These are phyloP conservation scores for Gallinago undulata DNA, from an alignment of 2,113 vertebrate genomes.

Conservation along the genomic window DNA sequence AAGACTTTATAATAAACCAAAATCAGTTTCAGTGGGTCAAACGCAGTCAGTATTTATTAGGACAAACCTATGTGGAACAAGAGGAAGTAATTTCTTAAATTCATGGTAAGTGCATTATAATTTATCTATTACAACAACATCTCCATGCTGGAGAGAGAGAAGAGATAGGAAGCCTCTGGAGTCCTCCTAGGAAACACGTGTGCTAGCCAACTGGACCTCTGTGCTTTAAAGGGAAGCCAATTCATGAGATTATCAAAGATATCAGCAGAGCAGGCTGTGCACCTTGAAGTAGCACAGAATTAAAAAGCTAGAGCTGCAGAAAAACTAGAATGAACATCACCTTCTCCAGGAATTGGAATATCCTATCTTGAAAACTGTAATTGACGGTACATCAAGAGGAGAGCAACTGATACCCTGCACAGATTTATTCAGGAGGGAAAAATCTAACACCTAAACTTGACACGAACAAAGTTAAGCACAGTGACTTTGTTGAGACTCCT, in stretches of 20 bases:
- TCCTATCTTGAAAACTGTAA: background rate
- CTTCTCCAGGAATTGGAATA: background rate
- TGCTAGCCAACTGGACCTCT: background rate
- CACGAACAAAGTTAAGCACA: background rate
- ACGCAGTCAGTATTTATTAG: background rate
- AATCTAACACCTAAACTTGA: background rate
- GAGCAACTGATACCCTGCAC: background rate
- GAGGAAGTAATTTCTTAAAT: background rate
- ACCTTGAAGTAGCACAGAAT: background rate
- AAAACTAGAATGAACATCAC: background rate
- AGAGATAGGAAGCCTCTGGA: background rate
- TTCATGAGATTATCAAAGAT: background rate
- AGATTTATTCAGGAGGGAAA: background rate
- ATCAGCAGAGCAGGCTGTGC: background rate
- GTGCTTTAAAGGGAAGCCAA: background rate
- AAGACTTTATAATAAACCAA: background rate
- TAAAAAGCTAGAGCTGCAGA: background rate
- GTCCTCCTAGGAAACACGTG: background rate
- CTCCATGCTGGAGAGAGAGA: background rate
- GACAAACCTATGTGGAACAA: background rate
- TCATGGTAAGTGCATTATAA: background rate
- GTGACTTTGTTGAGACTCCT: background rate
- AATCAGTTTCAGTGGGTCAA: background rate
- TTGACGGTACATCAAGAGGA: background rate
- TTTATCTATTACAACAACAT: background rate